phyloP scores from a whole-genome alignment of 2,888 invertebrate species.

The Eretmocerus hayati region DNA sequence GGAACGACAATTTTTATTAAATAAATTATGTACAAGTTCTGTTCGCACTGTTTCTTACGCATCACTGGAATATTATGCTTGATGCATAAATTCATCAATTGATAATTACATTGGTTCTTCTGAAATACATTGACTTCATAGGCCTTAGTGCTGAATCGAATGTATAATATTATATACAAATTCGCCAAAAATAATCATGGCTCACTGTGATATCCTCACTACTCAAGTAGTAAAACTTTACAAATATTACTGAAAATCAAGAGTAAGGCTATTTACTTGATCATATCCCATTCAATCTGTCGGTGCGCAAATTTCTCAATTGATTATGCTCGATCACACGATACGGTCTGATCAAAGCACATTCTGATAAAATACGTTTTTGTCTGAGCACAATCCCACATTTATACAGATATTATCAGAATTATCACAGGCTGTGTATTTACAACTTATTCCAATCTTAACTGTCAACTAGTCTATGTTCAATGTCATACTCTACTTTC shows the following conservation, averaged over 20 bases:
- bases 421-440: constrained; percentile 48
- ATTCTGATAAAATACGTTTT: too few relatives aligned
- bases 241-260: constrained; percentile 23
- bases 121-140: constrained; percentile 44
- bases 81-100: constrained; percentile 34
- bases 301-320: constrained; percentile 14
- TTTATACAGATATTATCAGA: constrained; percentile 38
- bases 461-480: constrained; percentile 20
- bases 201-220: constrained; percentile 22
- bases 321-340: constrained; percentile 14
- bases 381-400: constrained; percentile 31
- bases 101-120: constrained; percentile 34
- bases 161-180: constrained; percentile 33
- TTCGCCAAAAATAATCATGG: constrained; percentile 26
- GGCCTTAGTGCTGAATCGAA: constrained; percentile 36
- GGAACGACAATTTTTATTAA: constrained; percentile 40
- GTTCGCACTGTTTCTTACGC: constrained; percentile 30
- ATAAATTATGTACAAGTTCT: constrained; percentile 43
- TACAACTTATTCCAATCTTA: constrained; percentile 41
- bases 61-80: constrained; percentile 34
- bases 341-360: constrained; percentile 23
- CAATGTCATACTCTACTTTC: constrained; percentile 15
- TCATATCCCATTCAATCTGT: constrained; percentile 16
- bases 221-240: constrained; percentile 25
- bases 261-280: constrained; percentile 20